Base-by-base conservation (phyloP, 2,113 vertebrate species). In the Pelobates fuscus region DNA sequence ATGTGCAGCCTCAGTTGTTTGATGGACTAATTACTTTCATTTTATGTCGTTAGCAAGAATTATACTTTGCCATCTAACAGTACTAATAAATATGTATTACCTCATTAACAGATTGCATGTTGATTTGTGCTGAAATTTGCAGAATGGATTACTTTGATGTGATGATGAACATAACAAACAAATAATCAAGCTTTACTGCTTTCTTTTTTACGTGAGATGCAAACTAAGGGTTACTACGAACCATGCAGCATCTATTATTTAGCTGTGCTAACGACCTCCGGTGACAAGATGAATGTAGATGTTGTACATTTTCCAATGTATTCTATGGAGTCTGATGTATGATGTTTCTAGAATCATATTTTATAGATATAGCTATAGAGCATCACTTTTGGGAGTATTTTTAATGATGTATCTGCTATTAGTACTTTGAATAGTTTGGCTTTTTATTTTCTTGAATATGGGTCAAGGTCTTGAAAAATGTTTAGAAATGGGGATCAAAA, bases 1-100 rank as follows among this genome's bases (percentile, higher is more conserved):
- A 11, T 27, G 32, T 24, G 10, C 30, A 26, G 23, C 17, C 26
- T 59, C 41, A 59, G 27, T 43, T 71, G 17, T n/a, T 61, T 49
- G 10, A 54, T 32, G 11, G 17, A 54, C 21, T 32, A 29, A 52
- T 12, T 1, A 46, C 57, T 71, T 2, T 60, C 59, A 62, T 55
- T 61, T 18, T 71, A 24, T 24, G n/a, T 71, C 27, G 15, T 59
- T 63, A 24, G 21, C 49, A 17, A 52, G 52, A 57, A 72, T 52
- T 71, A 57, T 44, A 49, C 18, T 46, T 72, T 54, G 20, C 59
- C 25, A 63, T 41, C 70, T 72, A 72, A 72, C 70, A 63, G 46
- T 63, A 72, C 70, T 72, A 72, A 72, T 72, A 63, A 29, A 62
- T 54, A 63, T 72, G 43, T 30, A 72, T 54, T 52, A 15, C 14